Evolutionary conservation across 2,113 vertebrate genomes (phyloP).

Genomic region (Poecilia latipinna): DNA sequence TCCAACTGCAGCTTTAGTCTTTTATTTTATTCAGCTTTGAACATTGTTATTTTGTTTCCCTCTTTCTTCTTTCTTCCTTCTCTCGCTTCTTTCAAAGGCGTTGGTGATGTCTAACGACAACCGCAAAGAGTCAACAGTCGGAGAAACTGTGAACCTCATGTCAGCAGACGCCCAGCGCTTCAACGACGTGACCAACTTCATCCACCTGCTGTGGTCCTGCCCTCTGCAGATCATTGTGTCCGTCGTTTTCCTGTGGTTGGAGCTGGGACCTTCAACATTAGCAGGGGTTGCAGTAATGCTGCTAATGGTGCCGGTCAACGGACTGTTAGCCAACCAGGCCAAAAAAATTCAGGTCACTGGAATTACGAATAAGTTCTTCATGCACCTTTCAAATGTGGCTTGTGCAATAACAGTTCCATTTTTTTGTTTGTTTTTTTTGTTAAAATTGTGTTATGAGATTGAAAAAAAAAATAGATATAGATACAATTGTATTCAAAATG

Average conservation of each 20-base stretch:
- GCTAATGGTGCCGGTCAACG: constrained; percentile 89
- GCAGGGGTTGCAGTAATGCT: constrained; percentile 90
- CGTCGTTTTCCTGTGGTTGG: constrained; percentile 89
- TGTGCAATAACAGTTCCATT: neutral
- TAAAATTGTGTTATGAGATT: too few species aligned
- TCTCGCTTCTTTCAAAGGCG: constrained; percentile 73
- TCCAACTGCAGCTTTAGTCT: too few species aligned
- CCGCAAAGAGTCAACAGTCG: constrained; percentile 87
- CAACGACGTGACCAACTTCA: constrained; percentile 85
- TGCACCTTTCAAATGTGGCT: neutral
- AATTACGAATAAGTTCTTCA: neutral
- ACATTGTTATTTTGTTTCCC: neutral
- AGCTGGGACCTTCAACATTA: constrained; percentile 89
- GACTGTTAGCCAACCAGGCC: constrained; percentile 80
- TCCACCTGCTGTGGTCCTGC: constrained; percentile 93
- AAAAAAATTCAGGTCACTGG: constrained; percentile 85
- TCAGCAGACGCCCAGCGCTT: constrained; percentile 95
- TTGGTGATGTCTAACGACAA: constrained; percentile 85
- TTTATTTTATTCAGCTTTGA: neutral
- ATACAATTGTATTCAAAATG: too few species aligned
- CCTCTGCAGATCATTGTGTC: constrained; percentile 88
- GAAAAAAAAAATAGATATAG: too few species aligned
- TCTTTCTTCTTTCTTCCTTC: neutral
- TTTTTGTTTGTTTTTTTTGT: too few species aligned
- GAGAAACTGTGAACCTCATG: constrained; percentile 96